Conservation (phyloP, 2,797 vertebrate genomes). For the Cercopithecus mitis region DNA sequence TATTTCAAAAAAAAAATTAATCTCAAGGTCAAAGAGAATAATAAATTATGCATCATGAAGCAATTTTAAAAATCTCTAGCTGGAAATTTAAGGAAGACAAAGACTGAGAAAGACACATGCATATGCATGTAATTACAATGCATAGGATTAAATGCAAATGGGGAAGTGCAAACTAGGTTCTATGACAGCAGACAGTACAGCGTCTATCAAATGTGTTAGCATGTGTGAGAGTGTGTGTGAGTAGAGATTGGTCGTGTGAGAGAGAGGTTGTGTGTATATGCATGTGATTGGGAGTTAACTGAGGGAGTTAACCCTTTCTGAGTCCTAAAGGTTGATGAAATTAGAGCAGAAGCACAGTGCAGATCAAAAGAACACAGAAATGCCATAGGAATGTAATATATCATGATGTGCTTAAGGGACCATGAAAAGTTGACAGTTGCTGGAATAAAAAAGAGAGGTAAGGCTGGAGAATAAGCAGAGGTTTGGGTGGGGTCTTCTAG, state of each 20-base stretch:
- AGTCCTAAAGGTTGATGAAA: background rate
- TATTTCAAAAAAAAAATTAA: background rate
- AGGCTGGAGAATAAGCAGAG: background rate
- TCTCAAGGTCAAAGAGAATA: background rate
- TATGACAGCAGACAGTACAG: background rate
- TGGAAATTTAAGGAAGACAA: background rate
- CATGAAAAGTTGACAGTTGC: background rate
- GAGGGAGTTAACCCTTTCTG: background rate
- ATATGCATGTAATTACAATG: background rate
- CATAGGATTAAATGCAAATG: background rate
- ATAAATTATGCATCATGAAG: background rate
- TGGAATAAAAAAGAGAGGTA: background rate
- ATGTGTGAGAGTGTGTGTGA: background rate
- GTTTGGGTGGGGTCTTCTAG: background rate
- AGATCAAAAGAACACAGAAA: conserved; percentile 1
- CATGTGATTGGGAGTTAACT: background rate
- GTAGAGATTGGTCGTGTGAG: background rate
- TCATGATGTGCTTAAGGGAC: background rate
- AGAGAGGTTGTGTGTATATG: background rate
- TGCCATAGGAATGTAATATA: background rate
- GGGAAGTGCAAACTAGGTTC: background rate
- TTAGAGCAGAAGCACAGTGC: background rate
- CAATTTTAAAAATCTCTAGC: background rate
- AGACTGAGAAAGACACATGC: background rate
- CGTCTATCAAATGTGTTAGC: background rate